Base-by-base conservation (phyloP, 2,888 invertebrate species). In the Caenorhabditis parvicauda region DNA sequence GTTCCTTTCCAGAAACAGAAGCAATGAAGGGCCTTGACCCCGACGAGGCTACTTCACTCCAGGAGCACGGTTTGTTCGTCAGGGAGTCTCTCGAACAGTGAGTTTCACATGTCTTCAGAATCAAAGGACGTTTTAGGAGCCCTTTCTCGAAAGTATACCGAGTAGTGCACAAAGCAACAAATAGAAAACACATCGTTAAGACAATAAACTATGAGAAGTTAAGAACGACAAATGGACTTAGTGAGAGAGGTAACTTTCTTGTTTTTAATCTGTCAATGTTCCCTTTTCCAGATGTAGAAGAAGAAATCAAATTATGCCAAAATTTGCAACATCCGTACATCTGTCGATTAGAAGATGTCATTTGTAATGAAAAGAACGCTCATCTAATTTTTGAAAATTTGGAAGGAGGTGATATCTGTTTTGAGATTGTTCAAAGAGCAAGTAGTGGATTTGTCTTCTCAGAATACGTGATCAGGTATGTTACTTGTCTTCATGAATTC, bases 311-410 rank as follows among this genome's bases (percentile, higher is more conserved):
- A 85, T 95, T 96, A 87, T 75, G 75, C 50, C 94, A 96, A 84
- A 92, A 94, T 91, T 86, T 98, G 77, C 96, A 96, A 83, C 96
- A 98, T 85, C 93, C 93, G 3, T 95, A 96, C 84, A 96, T 98
- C 76, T 95, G 95, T 74, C 95, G 96, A 84, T 87, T 98, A 53
- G 86, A 95, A 75, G 96, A 98, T 22, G 71, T 72, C 22, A 75
- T 79, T 42, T 62, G 57, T 19, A 71, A 72, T 28, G 39, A 24
- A 2, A 54, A 63, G 24, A 58, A 55, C 39, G 32, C 50, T 6
- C 70, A 72, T 39, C 55, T 70, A 45, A 68, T 80, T 35, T 79
- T 77, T 52, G 79, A 79, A 50, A 70, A 94, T 84, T 92, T 95
- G 91, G 95, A 96, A 83, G 98, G 98, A 44, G 91, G 92, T 45